Base-by-base conservation (phyloP, 2,113 vertebrate species). In the Solea solea region DNA sequence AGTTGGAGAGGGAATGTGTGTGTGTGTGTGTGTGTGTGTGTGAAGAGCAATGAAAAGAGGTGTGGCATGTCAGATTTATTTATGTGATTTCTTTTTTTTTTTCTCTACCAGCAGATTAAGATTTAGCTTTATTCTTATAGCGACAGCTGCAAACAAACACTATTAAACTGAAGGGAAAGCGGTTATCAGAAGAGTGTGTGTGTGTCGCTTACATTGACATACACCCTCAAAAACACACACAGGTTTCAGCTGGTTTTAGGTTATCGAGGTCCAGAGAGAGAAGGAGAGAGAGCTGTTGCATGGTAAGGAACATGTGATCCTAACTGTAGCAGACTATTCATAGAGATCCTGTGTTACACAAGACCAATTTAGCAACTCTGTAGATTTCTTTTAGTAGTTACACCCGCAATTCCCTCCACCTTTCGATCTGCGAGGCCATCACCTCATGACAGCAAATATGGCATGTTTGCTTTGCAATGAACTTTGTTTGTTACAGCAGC, bases 261-360 rank as follows among this genome's bases (percentile, higher is more conserved):
- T 25, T 34, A 34, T 34, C 0, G 34, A 34, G 34, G 5, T 6
- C 34, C 34, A 34, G 5, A 34, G 34, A 34, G 34, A 34, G 34
- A 13, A 27, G 62, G 27, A 54, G 2, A 27, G 9, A n/a, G 34
- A 44, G 41, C 3, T 3, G 1, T 34, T 34, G 34, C 34, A 14
- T 25, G 48, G 52, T 66, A 49, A 57, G 45, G 59, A 78, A n/a
- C 83, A 85, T 87, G 88, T 80, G 86, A 90, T 76, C 65, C 52
- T 71, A 85, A 90, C 85, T 74, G 86, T 81, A 59, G 5, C 21
- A 67, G 49, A 73, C 81, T 89, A 91, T 87, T 86, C 79, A 85
- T 88, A 86, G 88, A 91, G 80, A 88, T 91, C 86, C 88, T 90
- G 89, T 87, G 70, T 93, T 91, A 77, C 82, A 81, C 89, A 92